Conservation (phyloP, 2,113 vertebrate species). For the Callospermophilus lateralis region DNA sequence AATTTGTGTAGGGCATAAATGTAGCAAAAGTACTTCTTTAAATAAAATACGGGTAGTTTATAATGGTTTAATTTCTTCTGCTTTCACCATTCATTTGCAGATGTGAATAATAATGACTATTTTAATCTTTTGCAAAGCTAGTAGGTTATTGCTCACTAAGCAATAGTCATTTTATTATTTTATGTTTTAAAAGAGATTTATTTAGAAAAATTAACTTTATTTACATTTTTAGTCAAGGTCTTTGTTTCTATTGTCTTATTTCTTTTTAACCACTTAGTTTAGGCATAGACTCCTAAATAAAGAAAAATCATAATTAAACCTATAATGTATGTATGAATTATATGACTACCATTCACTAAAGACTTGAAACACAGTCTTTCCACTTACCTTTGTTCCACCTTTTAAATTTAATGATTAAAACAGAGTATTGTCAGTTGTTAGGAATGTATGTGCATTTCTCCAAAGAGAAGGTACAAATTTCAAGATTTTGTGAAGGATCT, state of each 20-base stretch:
- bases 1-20: conserved; percentile 69
- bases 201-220: neutral
- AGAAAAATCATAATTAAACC: conserved; percentile 35
- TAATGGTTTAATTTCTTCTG: conserved; percentile 48
- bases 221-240: conserved; percentile 14
- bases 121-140: conserved; percentile 44
- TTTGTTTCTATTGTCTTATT: neutral
- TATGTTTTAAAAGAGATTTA: conserved; percentile 25
- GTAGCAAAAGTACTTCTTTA: conserved; percentile 62
- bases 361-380: neutral
- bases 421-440: neutral
- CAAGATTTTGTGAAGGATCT: neutral
- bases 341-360: conserved; percentile 25
- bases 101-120: conserved; percentile 48
- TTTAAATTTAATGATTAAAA: conserved; percentile 18
- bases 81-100: conserved; percentile 39
- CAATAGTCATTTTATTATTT: conserved; percentile 12
- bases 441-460: neutral
- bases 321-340: conserved; percentile 24
- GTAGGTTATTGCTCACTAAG: neutral
- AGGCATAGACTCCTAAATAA: neutral
- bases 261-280: conserved; percentile 8
- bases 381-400: conserved; percentile 21
- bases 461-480: neutral
- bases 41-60: conserved; percentile 58